Base-by-base conservation (phyloP, 2,113 vertebrate genomes). In the Crotophaga sulcirostris region DNA sequence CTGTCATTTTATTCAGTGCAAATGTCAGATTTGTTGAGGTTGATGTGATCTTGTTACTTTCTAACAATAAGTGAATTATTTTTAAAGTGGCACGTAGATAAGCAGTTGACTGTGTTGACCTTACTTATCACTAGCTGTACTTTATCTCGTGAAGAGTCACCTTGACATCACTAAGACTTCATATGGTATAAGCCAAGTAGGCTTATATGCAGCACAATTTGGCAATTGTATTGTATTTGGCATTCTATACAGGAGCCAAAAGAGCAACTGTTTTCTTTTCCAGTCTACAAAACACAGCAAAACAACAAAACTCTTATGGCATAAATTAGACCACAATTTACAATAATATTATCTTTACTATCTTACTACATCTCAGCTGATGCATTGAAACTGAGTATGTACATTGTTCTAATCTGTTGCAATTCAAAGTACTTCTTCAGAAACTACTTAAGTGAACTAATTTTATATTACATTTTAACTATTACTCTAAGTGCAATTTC, bases 11-110 rank as follows among this genome's bases (percentile, higher is more conserved):
- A 52, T 88, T 90, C 23, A 56, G 31, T 40, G 44, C 0, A 0
- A 73, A 69, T 56, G 54, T 93, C 90, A 90, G 40, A 47, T 80
- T 75, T 78, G 8, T 77, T 80, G 56, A 87, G 77, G 62, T 58
- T 63, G 49, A 60, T 81, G 67, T 81, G 80, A 82, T 94, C 81
- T 80, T 92, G 45, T 87, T 91, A 75, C 80, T 90, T 70, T 44
- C 66, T 92, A 89, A 80, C 87, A 92, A 90, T 63, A 89, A 84
- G 15, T 64, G 40, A 84, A 91, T 94, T 92, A 78, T 79, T 97
- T 90, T 93, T 82, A 33, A 94, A 75, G 73, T 82, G 66, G 49
- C 55, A 42, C 42, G 29, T 17, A 94, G 77, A 87, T 91, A 82
- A 90, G 67, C 42, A 58, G 47, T 93, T 83, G 85, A 80, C 56